phyloP scores from a whole-genome alignment of 2,113 vertebrate genomes.

The Laterallus jamaicensis region DNA sequence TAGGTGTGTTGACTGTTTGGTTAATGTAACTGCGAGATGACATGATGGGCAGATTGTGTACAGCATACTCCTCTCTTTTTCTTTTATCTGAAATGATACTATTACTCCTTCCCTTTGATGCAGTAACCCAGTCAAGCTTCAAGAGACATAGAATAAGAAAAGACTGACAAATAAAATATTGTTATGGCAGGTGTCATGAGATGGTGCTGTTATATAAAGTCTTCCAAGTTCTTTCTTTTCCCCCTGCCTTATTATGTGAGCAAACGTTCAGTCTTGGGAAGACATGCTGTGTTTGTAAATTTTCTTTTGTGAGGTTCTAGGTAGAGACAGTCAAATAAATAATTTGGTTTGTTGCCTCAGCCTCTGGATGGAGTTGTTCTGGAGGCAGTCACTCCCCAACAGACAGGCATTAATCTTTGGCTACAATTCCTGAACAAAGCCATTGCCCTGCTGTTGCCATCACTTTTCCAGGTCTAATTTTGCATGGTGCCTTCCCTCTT shows the following conservation, averaged over 20 bases:
- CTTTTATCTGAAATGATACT: slow-evolving; percentile 47
- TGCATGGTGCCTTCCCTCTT: neutral
- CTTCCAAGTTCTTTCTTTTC: neutral
- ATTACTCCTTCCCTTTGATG: slow-evolving; percentile 51
- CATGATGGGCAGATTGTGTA: slow-evolving; percentile 42
- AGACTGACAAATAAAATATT: slow-evolving; percentile 58
- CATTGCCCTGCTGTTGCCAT: neutral
- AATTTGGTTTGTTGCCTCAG: neutral
- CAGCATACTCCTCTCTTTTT: neutral
- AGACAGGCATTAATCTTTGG: neutral
- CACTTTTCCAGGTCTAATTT: slow-evolving; percentile 1
- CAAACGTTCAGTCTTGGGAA: neutral
- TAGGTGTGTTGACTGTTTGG: neutral
- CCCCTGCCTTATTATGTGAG: neutral
- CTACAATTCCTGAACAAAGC: neutral
- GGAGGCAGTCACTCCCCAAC: neutral
- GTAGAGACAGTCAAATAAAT: neutral
- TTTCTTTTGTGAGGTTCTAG: slow-evolving; percentile 2
- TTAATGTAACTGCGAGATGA: slow-evolving; percentile 11
- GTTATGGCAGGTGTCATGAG: slow-evolving; percentile 34
- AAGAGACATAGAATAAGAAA: slow-evolving; percentile 28
- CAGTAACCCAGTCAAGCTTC: slow-evolving; percentile 36
- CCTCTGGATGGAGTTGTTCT: neutral
- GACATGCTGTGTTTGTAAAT: neutral
- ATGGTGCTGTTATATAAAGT: slow-evolving; percentile 6